Base-by-base conservation (phyloP, 1,140 invertebrate species). In the Saccostrea glomerata region DNA sequence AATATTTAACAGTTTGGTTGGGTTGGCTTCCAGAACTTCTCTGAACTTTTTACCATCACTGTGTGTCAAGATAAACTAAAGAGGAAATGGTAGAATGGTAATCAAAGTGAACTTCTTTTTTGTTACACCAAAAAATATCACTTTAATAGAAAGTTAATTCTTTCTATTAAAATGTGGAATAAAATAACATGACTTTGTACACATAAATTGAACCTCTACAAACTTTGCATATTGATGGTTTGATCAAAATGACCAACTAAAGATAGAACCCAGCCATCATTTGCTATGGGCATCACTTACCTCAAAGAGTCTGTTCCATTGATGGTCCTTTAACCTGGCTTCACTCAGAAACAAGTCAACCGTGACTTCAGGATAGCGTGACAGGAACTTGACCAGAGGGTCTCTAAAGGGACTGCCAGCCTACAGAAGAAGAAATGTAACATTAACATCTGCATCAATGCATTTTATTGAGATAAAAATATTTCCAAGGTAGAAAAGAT, bases 361-460 rank as follows among this genome's bases (percentile, higher is more conserved):
- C 0, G 98, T 98, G 91, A 98, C 97, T n/a, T 96, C 95, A 0
- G 98, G 98, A 94, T 98, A 99, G 66, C 97, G 96, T 3, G 98
- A 93, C 5, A 99, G 95, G 93, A 99, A 99, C 94, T 97, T 98
- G 92, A 98, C 96, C 0, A 99, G 94, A 0, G 98, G 97, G 84
- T 97, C 96, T 60, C 98, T 96, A 92, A 99, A 98, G 0, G 98
- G 98, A 92, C 97, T 98, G 7, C 98, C 98, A 13, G 98, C 97
- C 94, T 95, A 82, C 56, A 90, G 77, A 73, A 30, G 12, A 15
- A 3, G 20, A 15, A 60, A 15, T 0, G 2, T 2, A 47, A 47
- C 40, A 47, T 47, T 47, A 47, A 47, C 6, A 47, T 47, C 40
- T 47, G 40, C 40, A 47, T 47, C 40, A 47, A 3, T 47, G 40